Conservation (phyloP, 2,113 vertebrate species). For the Lagopus muta region DNA sequence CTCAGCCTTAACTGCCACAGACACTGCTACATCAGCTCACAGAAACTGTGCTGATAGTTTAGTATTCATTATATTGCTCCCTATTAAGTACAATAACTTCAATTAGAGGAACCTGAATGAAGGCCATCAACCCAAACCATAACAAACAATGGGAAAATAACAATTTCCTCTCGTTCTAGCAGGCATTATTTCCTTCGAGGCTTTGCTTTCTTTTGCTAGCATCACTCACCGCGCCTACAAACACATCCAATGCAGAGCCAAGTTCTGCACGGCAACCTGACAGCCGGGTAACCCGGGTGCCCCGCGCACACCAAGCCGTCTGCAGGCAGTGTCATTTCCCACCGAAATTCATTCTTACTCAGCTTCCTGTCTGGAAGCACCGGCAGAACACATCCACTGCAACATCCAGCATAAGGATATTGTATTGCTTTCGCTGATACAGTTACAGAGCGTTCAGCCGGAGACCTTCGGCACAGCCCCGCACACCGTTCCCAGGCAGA, state of each 20-base stretch:
- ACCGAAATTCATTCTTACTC: fast-evolving
- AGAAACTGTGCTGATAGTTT: fast-evolving
- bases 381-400: fast-evolving
- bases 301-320: background rate
- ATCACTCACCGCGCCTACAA: background rate
- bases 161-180: background rate
- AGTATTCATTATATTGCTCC: background rate
- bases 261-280: background rate
- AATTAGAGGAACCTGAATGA: background rate
- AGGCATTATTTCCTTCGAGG: background rate
- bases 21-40: background rate
- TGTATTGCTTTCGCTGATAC: background rate
- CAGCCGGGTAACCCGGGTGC: background rate
- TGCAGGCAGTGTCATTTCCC: background rate
- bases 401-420: fast-evolving
- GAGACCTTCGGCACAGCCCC: background rate
- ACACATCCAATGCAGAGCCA: background rate
- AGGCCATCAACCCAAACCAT: background rate
- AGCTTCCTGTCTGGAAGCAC: background rate
- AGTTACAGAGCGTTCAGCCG: background rate
- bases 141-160: background rate
- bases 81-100: fast-evolving
- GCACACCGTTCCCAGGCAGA: fast-evolving
- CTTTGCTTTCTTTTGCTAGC: background rate
- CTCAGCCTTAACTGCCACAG: fast-evolving